Percentiles rank a stretch among this genome's conserved stretches.
phyloP scores from a whole-genome alignment of 2,888 invertebrate species.

The Pterostichus niger region DNA sequence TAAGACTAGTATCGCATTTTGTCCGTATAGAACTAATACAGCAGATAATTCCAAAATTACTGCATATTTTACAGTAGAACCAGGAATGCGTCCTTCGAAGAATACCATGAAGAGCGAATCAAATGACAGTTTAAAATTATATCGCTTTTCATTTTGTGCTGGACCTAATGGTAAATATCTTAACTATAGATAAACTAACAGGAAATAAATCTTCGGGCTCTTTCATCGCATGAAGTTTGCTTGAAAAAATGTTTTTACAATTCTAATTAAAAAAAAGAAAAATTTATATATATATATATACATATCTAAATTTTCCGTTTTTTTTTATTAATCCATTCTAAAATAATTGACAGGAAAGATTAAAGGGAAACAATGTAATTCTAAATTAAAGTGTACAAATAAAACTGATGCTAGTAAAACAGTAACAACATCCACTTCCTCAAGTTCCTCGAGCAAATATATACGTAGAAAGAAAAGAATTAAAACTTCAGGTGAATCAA shows the following conservation, averaged over 20 bases:
- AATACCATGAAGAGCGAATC: neutral
- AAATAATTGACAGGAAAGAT: too few species aligned
- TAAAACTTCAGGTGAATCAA: conserved; percentile 1
- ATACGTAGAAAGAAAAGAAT: neutral
- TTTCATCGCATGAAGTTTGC: too few species aligned
- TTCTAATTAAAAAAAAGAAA: too few species aligned
- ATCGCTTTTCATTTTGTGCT: neutral
- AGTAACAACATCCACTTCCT: neutral
- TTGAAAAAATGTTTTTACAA: too few species aligned
- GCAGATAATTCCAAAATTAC: neutral
- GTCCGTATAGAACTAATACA: neutral
- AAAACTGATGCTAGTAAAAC: neutral
- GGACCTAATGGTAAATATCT: conserved; percentile 19
- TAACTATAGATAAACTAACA: too few species aligned
- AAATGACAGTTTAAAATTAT: neutral
- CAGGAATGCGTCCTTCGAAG: neutral
- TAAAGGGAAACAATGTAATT: neutral
- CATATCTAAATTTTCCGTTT: too few species aligned
- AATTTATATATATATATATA: too few species aligned
- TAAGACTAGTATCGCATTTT: conserved; percentile 13
- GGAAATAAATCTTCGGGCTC: too few species aligned
- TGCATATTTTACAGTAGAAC: conserved; percentile 26
- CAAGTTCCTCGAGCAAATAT: neutral
- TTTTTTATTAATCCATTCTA: too few species aligned
- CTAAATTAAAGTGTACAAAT: neutral